phyloP scores from a whole-genome alignment of 2,797 vertebrate species.

The Syndactyla subalaris region DNA sequence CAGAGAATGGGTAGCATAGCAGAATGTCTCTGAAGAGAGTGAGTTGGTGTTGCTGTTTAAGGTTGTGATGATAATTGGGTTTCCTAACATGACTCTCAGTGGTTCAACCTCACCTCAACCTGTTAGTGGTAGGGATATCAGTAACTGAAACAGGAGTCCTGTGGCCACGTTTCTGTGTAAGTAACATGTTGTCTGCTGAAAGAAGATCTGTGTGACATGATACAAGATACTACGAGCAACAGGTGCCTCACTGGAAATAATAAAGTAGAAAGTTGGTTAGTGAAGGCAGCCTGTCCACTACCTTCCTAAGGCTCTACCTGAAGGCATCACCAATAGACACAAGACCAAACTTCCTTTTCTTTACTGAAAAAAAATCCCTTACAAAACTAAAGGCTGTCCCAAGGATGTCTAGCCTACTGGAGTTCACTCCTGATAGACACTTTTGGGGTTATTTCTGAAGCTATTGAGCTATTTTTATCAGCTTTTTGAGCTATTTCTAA shows the following conservation, averaged over 20 bases:
- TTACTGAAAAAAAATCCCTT: background rate
- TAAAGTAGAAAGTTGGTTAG: background rate
- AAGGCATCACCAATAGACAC: background rate
- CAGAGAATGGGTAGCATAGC: background rate
- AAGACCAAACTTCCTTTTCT: background rate
- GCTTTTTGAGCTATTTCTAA: background rate
- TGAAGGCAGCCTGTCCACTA: background rate
- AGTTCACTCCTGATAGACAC: background rate
- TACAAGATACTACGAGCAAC: background rate
- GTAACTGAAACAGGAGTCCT: background rate
- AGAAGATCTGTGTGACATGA: background rate
- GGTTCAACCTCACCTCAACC: background rate
- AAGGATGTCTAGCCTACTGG: background rate
- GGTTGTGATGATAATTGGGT: background rate
- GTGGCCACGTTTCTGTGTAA: background rate
- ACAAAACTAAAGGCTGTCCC: background rate
- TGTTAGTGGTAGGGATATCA: background rate
- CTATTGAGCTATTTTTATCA: background rate
- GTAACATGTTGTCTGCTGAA: background rate
- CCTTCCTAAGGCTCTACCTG: background rate
- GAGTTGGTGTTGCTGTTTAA: background rate
- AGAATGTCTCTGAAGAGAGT: background rate
- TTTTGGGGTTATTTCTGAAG: background rate
- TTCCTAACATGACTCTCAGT: background rate
- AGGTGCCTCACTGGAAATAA: background rate